Evolutionary conservation across 2,797 vertebrate species (phyloP), one percentile per base, ranked within the genome.

Genomic region (Falco concolor): DNA sequence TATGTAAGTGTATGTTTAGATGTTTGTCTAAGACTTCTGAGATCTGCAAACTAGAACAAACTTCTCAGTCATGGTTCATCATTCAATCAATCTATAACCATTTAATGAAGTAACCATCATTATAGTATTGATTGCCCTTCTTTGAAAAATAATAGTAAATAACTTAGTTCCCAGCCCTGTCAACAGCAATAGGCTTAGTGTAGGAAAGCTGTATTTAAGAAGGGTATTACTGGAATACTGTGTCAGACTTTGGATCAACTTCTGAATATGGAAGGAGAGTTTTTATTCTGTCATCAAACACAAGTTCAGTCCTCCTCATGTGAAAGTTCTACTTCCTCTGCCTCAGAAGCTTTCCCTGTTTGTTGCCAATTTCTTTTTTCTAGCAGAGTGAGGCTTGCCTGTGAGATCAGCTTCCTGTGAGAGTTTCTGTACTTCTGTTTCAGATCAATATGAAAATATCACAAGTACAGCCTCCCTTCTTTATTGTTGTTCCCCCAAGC

Each of bases 261-360:
- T 89, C 57, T 76, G 8, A 76, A 10, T 45, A 11, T 67, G 38
- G 23, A 76, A 82, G 13, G 8, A 45, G 32, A 63, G 8, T 87
- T 90, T 52, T 77, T 72, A 22, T 4, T 47, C n/a, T 91, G 27
- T 45, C 52, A 74, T 28, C 17, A 57, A 84, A 44, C 22, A 56
- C 6, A 13, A 0, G 0, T 67, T 75, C 25, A 32, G 21, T 68
- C 56, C 14, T 65, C n/a, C 24, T 63, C 5, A 0, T 38, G 10
- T 85, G 20, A 76, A 69, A 79, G 8, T 81, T 89, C 15, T 42
- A 12, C 75, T 91, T 86, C 42, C 57, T 65, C 36, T 81, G 23
- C 73, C 75, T 76, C 38, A 49, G 69, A 84, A 78, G 17, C 53
- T 84, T 93, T 69, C 25, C 28, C 69, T 47, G 5, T 34, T 75